A percentile compares a stretch with the other conserved stretches of the same genome.
These are phyloP conservation scores for Anseranas semipalmata DNA, from an alignment of 2,113 vertebrate genomes.

Conservation along the genomic window DNA sequence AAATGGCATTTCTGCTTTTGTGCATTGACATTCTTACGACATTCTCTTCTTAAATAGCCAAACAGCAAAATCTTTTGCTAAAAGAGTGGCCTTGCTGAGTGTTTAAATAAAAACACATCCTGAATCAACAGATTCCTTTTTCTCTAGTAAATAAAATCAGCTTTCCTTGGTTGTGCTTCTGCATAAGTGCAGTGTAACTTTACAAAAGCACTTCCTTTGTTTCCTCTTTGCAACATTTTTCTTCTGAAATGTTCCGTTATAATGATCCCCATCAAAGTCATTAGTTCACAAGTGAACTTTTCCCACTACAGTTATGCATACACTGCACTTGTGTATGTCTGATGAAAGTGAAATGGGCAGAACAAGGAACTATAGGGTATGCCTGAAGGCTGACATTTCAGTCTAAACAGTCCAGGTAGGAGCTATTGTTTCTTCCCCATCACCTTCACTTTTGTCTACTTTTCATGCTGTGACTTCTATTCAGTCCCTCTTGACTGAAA, in stretches of 20 bases:
- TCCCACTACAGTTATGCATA: not conserved
- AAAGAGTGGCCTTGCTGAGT: not conserved
- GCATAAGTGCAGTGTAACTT: not conserved
- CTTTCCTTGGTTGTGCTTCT: not conserved
- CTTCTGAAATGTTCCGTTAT: not conserved
- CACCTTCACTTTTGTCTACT: constrained; percentile 56
- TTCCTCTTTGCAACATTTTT: not conserved
- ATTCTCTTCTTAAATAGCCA: not conserved
- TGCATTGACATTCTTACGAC: not conserved
- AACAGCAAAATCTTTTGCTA: not conserved
- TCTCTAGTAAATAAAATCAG: not conserved
- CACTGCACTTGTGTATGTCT: not conserved
- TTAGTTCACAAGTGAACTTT: constrained; percentile 1
- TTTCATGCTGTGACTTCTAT: constrained; percentile 74
- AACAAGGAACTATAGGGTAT: not conserved
- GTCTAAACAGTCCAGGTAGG: constrained; percentile 58
- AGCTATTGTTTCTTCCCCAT: constrained; percentile 63
- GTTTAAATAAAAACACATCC: not conserved
- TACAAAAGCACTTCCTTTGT: not conserved
- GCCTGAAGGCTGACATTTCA: constrained; percentile 18
- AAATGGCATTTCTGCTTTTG: not conserved
- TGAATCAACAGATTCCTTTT: not conserved
- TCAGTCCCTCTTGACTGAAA: constrained; percentile 74
- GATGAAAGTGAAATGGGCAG: not conserved
- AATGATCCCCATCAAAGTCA: not conserved